Evolutionary conservation across 2,888 invertebrate genomes (phyloP).

Genomic region (Theodoxus fluviatilis): DNA sequence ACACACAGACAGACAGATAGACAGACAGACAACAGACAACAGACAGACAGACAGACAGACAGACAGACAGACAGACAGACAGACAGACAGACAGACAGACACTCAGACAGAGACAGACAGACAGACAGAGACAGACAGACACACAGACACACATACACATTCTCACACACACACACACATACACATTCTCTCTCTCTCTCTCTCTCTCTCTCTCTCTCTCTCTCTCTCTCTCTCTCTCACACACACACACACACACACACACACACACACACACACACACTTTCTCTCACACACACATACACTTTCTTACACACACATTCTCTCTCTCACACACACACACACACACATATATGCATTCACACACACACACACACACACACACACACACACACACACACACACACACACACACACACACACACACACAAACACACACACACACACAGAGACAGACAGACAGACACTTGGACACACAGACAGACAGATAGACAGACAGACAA

Average conservation of each 20-base stretch:
- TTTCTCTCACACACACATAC: too few relatives aligned
- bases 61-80: not conserved
- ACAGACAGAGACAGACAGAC: not conserved
- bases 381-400: too few relatives aligned
- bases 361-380: too few relatives aligned
- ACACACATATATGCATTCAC: too few relatives aligned
- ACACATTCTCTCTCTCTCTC: not conserved
- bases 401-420: too few relatives aligned
- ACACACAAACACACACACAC: too few relatives aligned
- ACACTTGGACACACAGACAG: not conserved
- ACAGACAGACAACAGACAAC: not conserved
- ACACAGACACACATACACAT: not conserved
- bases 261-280: too few relatives aligned
- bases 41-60: not conserved
- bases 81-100: not conserved
- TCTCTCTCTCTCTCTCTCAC: too few relatives aligned
- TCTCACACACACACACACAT: not conserved
- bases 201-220: too few relatives aligned
- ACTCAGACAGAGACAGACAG: not conserved
- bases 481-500: conserved; percentile 2
- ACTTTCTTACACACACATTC: too few relatives aligned
- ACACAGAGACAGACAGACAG: not conserved
- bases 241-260: too few relatives aligned
- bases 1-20: not conserved
- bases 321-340: too few relatives aligned